Evolutionary conservation across 2,888 invertebrate genomes (phyloP), one percentile per base, ranked within the genome.

Genomic region (Bombyx huttoni): DNA sequence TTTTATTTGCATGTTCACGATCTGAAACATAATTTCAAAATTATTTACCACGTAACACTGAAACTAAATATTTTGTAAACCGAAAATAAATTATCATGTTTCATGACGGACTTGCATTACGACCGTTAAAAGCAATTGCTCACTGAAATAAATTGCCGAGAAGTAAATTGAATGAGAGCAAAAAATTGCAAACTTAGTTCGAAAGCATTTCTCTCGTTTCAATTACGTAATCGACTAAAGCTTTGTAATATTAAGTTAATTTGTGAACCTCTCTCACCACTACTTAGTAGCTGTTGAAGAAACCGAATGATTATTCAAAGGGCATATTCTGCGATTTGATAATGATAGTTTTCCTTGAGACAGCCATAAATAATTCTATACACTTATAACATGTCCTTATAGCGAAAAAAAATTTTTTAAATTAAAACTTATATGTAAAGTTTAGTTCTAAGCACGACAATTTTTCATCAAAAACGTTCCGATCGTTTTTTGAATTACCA

Each of bases 101-200:
- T 55, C 62, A 59, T 57, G 53, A 58, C 53, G 54, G 47, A 58
- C 56, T 53, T 57, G 58, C 55, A 58, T 58, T 58, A 56, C 51
- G 56, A 57, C 49, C 45, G 13, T 47, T 54, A 53, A 52, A 52
- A 58, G 55, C 56, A 61, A 64, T 62, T 61, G 59, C 64, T 64
- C 54, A 55, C 58, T 55, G 51, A 57, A 66, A 61, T 64, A 62
- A 62, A 65, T 64, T 59, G 55, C 61, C 56, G 53, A 54, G 54
- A 58, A 54, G 63, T 65, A 60, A 59, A 61, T 58, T 58, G 53
- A 61, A 65, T 63, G 52, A 52, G 51, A 59, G 58, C 54, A 64
- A 67, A 65, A 64, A 61, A 56, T 62, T 52, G 53, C 54, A 54
- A 60, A 62, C 60, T 58, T 51, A 56, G 54, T 60, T 59, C 59